Percentiles rank a stretch among this genome's conserved stretches.
Evolutionary conservation across 2,888 invertebrate genomes (phyloP).

Genomic region (Escarpia spicata): DNA sequence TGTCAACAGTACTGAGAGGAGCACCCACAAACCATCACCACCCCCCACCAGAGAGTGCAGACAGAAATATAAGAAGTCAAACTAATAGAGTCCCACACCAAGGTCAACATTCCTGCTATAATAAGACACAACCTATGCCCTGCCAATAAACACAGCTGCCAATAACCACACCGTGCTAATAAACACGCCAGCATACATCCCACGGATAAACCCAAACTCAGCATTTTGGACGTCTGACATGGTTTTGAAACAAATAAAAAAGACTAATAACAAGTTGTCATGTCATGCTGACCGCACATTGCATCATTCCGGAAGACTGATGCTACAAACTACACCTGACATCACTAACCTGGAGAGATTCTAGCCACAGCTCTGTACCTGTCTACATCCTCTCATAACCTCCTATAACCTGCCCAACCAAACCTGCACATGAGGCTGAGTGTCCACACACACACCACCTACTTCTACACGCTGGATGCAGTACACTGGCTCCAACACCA

Average conservation of each 20-base stretch:
- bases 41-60: not conserved
- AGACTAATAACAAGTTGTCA: not conserved
- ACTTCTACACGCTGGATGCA: not conserved
- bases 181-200: not conserved
- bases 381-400: not conserved
- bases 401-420: not conserved
- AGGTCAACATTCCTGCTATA: slow-evolving; percentile 5
- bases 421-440: not conserved
- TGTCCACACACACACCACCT: not conserved
- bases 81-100: not conserved
- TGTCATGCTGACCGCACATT: not conserved
- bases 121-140: not conserved
- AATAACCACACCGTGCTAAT: too few species aligned
- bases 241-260: not conserved
- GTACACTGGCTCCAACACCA: not conserved
- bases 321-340: not conserved
- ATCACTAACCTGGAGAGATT: not conserved
- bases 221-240: not conserved
- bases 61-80: not conserved
- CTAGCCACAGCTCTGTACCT: not conserved
- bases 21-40: not conserved
- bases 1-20: not conserved
- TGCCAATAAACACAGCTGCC: not conserved
- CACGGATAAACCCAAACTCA: not conserved
- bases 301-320: not conserved